phyloP scores from a whole-genome alignment of 1,140 invertebrate species.

The Sminthurides bifidus region DNA sequence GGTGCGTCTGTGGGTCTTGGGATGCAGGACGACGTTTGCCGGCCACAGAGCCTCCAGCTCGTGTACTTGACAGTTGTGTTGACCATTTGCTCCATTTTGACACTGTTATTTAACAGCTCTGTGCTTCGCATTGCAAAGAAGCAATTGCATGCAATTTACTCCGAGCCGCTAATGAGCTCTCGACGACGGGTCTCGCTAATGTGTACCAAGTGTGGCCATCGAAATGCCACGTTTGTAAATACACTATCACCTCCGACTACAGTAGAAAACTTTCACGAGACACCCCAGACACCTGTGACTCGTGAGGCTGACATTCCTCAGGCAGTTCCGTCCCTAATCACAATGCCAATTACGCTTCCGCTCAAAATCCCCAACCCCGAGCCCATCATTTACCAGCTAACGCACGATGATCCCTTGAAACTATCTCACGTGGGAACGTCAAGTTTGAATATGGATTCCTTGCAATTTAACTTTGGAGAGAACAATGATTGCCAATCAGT shows the following conservation, averaged over 20 bases:
- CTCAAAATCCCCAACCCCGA: no score
- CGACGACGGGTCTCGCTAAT: conserved; percentile 22
- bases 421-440: no score
- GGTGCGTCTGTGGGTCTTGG: conserved; percentile 23
- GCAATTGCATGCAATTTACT: conserved; percentile 31
- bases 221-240: conserved; percentile 28
- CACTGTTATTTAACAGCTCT: conserved; percentile 29
- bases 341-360: no score
- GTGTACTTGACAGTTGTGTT: conserved; percentile 27
- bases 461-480: no score
- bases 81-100: conserved; percentile 29
- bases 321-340: no score
- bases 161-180: conserved; percentile 11
- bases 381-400: no score
- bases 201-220: conserved; percentile 29
- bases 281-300: no score
- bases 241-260: conserved; percentile 4
- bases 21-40: conserved; percentile 24
- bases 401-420: no score
- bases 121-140: conserved; percentile 30
- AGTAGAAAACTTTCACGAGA: no score
- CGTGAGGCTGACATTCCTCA: no score
- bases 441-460: no score
- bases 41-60: conserved; percentile 27
- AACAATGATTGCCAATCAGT: no score